Conservation (phyloP, 2,888 invertebrate genomes). For the Hirtodrosophila histrioides region DNA sequence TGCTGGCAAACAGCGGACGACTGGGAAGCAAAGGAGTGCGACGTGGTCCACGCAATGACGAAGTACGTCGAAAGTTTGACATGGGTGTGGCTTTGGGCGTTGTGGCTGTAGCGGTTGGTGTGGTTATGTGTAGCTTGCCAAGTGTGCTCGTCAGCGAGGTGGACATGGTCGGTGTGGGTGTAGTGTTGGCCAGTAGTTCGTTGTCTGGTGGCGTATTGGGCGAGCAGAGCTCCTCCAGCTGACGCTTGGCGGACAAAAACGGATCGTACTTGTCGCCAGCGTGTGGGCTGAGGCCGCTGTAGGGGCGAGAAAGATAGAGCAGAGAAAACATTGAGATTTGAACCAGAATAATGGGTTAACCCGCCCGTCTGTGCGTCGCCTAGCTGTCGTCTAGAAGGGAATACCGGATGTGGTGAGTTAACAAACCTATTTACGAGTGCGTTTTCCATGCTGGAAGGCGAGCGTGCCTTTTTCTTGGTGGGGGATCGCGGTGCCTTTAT, state of each 20-base stretch:
- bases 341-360: conserved; percentile 6
- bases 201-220: conserved; percentile 84
- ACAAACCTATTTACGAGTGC: conserved; percentile 71
- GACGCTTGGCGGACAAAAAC: conserved; percentile 91
- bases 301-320: conserved; percentile 8
- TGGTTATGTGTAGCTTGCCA: conserved; percentile 33
- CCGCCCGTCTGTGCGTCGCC: conserved; percentile 46
- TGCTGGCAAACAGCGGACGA: conserved; percentile 81
- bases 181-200: conserved; percentile 28
- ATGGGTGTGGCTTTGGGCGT: conserved; percentile 34
- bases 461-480: conserved; percentile 3
- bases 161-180: conserved; percentile 65
- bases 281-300: conserved; percentile 64
- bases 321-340: background rate
- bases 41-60: conserved; percentile 82
- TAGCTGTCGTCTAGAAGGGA: conserved; percentile 57
- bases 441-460: conserved; percentile 7
- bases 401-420: conserved; percentile 1
- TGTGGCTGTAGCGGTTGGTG: conserved; percentile 34
- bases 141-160: conserved; percentile 65
- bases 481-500: conserved; percentile 59
- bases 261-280: conserved; percentile 88
- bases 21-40: conserved; percentile 79
- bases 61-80: conserved; percentile 83
- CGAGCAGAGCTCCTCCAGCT: conserved; percentile 92